Evolutionary conservation across 1,140 invertebrate genomes (phyloP), one percentile per base, ranked within the genome.

Genomic region (Pseudomyrmex pallidus): DNA sequence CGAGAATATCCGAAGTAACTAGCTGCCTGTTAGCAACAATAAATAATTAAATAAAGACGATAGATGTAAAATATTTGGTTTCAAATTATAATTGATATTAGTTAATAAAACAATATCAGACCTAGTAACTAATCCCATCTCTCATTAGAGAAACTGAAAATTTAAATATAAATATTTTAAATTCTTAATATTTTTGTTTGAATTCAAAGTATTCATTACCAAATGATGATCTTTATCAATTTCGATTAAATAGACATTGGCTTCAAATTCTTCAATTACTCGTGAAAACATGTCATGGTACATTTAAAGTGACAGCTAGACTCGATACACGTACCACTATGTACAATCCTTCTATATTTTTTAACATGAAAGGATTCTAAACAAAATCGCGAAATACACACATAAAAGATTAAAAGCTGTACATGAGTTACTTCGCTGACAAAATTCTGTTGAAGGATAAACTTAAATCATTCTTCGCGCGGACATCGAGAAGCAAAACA

Each of bases 401-500:
- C 25, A 25, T 25, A 25, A 25, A 25, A 73, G n/a, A 64, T 10
- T 9, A 12, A 0, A 57, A 78, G 52, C 20, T 78, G 25, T 17
- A 78, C 67, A 25, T 68, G 2, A 78, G 12, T 25, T 59, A 70
- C 44, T 78, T n/a, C 7, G 54, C 22, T n/a, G 3, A 48, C 17
- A 68, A 78, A 57, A 13, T 66, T 25, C 13, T 77, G 9, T 13
- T n/a, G 13, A 22, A 67, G 52, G 52, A 68, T 78, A 78, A 78
- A 78, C 10, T 78, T 78, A 78, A 78, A 68, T 66, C 62, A 56
- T 77, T 56, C 25, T 12, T 67, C 2, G 62, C 44, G 4, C 48
- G 52, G 52, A 77, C 52, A 67, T 67, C 17, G 13, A 46, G 35
- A 56, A 68, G 63, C 13, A 54, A 46, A 77, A 61, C 35, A 61